A percentile compares a stretch with the other conserved stretches of the same genome.
Conservation (phyloP, 1,140 invertebrate species). For the Trichogramma pretiosum region DNA sequence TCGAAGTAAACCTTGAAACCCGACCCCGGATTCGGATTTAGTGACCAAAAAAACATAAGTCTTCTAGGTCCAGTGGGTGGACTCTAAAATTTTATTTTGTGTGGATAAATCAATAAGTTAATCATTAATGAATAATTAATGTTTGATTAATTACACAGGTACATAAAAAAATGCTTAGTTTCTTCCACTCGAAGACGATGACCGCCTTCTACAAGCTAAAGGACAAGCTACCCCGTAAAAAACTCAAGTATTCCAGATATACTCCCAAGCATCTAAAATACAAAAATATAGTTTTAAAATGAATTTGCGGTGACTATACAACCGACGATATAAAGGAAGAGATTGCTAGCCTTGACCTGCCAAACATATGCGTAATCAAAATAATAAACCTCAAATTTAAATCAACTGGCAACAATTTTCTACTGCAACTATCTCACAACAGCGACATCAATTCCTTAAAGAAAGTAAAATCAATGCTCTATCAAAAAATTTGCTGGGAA, state of each 20-base stretch:
- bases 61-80: too few species aligned
- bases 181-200: too few species aligned
- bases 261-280: background rate
- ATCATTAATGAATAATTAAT: too few species aligned
- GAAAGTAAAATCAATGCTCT: background rate
- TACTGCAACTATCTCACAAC: background rate
- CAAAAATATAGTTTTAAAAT: background rate
- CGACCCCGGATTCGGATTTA: too few species aligned
- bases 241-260: background rate
- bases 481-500: slow-evolving; percentile 16
- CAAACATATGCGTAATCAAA: background rate
- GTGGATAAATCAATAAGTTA: too few species aligned
- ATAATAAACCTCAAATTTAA: background rate
- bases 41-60: too few species aligned
- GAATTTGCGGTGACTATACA: background rate
- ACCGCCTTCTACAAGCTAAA: too few species aligned
- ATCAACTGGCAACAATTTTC: background rate
- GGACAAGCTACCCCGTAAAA: too few species aligned
- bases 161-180: too few species aligned
- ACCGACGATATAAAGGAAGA: background rate
- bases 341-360: background rate
- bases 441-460: background rate
- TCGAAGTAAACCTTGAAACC: too few species aligned
- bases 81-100: too few species aligned
- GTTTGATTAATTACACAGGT: too few species aligned